Percentiles rank a stretch among this genome's conserved stretches.
These are phyloP conservation scores for Saccopteryx bilineata DNA, from an alignment of 2,113 vertebrate genomes.

Conservation along the genomic window DNA sequence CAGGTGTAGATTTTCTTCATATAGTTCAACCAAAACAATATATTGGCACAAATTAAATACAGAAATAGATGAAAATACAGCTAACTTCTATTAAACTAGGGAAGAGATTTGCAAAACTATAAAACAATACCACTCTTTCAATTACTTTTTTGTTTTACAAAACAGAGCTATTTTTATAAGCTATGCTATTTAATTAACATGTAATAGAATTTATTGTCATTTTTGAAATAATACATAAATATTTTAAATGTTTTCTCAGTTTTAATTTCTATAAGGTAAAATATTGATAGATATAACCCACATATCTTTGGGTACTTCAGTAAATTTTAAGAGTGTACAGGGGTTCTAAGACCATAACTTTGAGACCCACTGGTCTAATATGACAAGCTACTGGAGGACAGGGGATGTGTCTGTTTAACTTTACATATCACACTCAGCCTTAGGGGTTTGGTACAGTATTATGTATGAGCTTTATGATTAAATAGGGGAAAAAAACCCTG, in stretches of 20 bases:
- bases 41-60: background rate
- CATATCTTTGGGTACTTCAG: conserved; percentile 9
- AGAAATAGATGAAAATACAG: conserved; percentile 55
- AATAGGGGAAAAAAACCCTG: background rate
- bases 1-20: conserved; percentile 3
- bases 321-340: conserved; percentile 38
- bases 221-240: conserved; percentile 29
- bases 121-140: conserved; percentile 10
- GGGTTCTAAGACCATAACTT: background rate
- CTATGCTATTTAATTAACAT: conserved; percentile 13
- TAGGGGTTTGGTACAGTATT: background rate
- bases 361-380: background rate
- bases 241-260: background rate
- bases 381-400: background rate
- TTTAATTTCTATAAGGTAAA: conserved; percentile 57
- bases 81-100: conserved; percentile 33
- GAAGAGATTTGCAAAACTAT: conserved; percentile 27
- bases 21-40: conserved; percentile 45
- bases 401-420: background rate
- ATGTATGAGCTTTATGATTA: background rate
- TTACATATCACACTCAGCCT: background rate
- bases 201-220: conserved; percentile 10
- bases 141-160: conserved; percentile 23
- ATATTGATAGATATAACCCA: conserved; percentile 34
- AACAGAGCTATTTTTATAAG: conserved; percentile 12